A percentile compares a stretch with the other conserved stretches of the same genome.
Evolutionary conservation across 1,140 invertebrate species (phyloP).

Genomic region (Rhyacophila brunnea): DNA sequence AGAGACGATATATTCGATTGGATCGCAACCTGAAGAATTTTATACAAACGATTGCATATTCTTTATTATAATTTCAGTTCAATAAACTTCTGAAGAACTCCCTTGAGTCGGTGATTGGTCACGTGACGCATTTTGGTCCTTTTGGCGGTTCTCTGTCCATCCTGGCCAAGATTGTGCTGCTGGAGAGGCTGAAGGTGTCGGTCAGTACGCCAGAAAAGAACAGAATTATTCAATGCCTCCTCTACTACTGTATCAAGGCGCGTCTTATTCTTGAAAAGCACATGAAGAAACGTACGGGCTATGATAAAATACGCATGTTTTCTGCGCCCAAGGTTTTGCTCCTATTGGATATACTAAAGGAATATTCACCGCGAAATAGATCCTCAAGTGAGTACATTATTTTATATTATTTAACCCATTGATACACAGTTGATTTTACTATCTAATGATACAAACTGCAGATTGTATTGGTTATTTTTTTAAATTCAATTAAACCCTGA

Average conservation of each 20-base stretch:
- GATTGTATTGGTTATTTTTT: no score
- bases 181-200: slow-evolving; percentile 61
- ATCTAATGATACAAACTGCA: no score
- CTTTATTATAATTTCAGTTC: slow-evolving; percentile 30
- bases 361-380: slow-evolving; percentile 42
- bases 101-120: slow-evolving; percentile 45
- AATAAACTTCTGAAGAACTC: slow-evolving; percentile 42
- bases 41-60: background rate
- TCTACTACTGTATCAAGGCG: slow-evolving; percentile 39
- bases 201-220: slow-evolving; percentile 46
- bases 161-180: slow-evolving; percentile 58
- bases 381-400: no score
- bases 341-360: slow-evolving; percentile 57
- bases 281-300: slow-evolving; percentile 37
- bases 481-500: no score
- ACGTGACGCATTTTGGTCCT: slow-evolving; percentile 56
- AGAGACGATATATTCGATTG: no score
- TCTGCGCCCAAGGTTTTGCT: slow-evolving; percentile 59
- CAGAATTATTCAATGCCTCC: slow-evolving; percentile 45
- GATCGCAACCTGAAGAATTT: background rate
- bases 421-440: no score
- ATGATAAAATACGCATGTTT: slow-evolving; percentile 49
- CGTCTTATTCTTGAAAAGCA: slow-evolving; percentile 38
- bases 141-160: slow-evolving; percentile 60
- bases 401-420: no score